These are phyloP conservation scores for Pardalotus punctatus DNA, from an alignment of 2,113 vertebrate genomes.

Conservation along the genomic window DNA sequence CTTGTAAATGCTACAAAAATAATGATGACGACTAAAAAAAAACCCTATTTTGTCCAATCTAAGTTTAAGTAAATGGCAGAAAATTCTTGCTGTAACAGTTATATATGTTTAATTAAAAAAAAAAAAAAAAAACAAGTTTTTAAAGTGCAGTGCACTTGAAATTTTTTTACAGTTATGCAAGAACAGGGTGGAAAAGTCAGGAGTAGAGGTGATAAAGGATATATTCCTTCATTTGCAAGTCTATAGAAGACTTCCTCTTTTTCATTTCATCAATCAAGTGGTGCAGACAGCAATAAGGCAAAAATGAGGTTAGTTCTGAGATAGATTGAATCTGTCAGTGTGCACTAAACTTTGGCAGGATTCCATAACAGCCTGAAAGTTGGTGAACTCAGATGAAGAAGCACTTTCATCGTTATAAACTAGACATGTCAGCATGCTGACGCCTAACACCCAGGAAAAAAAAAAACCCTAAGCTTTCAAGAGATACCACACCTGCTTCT, in stretches of 20 bases:
- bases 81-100: background rate
- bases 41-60: background rate
- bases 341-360: slow-evolving; percentile 36
- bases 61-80: background rate
- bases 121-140: background rate
- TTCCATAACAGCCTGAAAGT: slow-evolving; percentile 35
- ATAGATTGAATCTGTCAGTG: slow-evolving; percentile 46
- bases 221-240: background rate
- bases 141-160: background rate
- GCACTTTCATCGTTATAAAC: background rate
- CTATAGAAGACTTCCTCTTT: background rate
- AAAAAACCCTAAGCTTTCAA: background rate
- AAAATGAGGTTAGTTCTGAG: slow-evolving; percentile 55
- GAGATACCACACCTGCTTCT: slow-evolving; percentile 17
- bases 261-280: background rate
- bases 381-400: slow-evolving; percentile 38
- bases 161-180: background rate
- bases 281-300: slow-evolving; percentile 16
- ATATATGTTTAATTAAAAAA: background rate
- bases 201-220: background rate
- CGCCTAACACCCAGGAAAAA: slow-evolving; percentile 3
- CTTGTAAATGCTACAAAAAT: background rate
- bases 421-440: background rate
- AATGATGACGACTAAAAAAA: background rate
- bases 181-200: background rate